Evolutionary conservation across 1,140 invertebrate genomes (phyloP).

Genomic region (Atta cephalotes): DNA sequence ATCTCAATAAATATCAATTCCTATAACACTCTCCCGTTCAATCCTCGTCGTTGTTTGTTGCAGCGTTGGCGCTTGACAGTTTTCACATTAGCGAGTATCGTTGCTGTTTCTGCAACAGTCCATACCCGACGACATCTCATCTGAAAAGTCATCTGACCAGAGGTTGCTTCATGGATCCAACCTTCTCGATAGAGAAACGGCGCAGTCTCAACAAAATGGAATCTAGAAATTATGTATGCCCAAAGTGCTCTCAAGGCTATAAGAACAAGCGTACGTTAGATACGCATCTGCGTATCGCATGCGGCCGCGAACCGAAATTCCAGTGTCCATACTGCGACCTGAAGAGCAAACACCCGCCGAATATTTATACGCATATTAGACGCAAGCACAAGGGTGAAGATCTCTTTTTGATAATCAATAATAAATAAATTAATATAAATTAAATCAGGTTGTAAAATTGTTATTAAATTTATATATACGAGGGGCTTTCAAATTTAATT

Average conservation of each 20-base stretch:
- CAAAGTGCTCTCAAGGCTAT: constrained; percentile 85
- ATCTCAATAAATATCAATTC: not conserved
- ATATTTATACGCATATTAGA: constrained; percentile 73
- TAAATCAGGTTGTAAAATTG: not conserved
- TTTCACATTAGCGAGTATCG: constrained; percentile 50
- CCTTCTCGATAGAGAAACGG: constrained; percentile 62
- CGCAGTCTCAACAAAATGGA: constrained; percentile 44
- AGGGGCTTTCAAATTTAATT: too few relatives aligned
- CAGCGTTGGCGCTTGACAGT: constrained; percentile 29
- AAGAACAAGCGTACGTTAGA: constrained; percentile 86
- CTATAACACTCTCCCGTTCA: constrained; percentile 29
- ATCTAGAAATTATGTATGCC: constrained; percentile 77
- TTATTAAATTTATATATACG: not conserved
- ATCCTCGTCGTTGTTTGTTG: constrained; percentile 61
- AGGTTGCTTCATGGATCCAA: constrained; percentile 72
- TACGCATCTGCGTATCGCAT: constrained; percentile 84
- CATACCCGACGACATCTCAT: constrained; percentile 66
- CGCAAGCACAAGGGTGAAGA: constrained; percentile 67
- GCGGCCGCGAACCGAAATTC: constrained; percentile 82
- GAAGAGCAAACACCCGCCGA: constrained; percentile 54
- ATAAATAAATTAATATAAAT: not conserved
- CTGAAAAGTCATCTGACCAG: constrained; percentile 72
- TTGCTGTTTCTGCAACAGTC: constrained; percentile 74
- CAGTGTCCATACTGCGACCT: constrained; percentile 81
- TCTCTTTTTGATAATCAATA: constrained; percentile 63